Base-by-base conservation (phyloP, 2,113 vertebrate genomes). In the Cynopterus brachyotis region DNA sequence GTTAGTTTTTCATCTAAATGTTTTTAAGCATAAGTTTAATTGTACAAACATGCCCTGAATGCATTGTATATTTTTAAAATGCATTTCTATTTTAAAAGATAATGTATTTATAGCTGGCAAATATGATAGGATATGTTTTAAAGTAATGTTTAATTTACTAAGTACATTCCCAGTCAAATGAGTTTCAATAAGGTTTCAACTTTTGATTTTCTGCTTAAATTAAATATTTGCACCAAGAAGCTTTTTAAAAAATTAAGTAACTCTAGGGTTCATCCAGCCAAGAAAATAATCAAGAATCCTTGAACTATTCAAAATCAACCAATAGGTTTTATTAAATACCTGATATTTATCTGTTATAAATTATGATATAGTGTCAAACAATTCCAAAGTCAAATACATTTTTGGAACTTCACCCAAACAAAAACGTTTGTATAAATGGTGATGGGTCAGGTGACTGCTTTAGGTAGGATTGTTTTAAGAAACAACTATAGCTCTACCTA, bases 231-330 rank as follows among this genome's bases (percentile, higher is more conserved):
- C 30, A 89, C 16, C 62, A 93, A 70, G 64, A 53, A 91, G 42
- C 12, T 90, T 47, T 91, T 97, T 72, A 81, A 79, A 93, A 97
- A 91, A 96, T 86, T 57, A 89, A 90, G 59, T 90, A 92, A 66
- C 28, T 84, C n/a, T 94, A 73, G 60, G 12, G 6, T 79, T 84
- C 32, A 67, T 17, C 26, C 53, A 81, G 42, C 47, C 40, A 85
- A 80, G 80, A 97, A 93, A 79, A n/a, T n/a, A n/a, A n/a, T 69
- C 9, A 75, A 66, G 45, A 75, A 92, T 90, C 78, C 53, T 80
- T 72, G 26, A 30, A 64, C 59, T 81, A 75, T 57, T 72, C 78
- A 70, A 92, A 84, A 91, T 86, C 16, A 67, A 40, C n/a, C 66
- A 91, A 32, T 19, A 59, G 55, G 8, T 9, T 70, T 94, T 94